Evolutionary conservation across 2,888 invertebrate genomes (phyloP).

Genomic region (Acanthosepion lycidas): DNA sequence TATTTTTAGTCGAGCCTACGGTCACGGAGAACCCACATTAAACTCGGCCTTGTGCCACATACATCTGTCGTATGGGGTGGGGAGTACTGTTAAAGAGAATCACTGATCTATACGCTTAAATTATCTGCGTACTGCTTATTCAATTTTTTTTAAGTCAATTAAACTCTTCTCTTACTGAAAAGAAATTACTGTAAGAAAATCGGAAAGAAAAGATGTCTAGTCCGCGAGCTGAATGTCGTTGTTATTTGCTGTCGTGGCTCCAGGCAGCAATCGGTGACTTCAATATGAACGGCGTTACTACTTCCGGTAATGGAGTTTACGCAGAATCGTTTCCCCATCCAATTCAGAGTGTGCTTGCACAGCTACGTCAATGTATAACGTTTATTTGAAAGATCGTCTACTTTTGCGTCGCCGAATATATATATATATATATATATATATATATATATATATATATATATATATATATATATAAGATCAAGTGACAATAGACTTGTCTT

Average conservation of each 20-base stretch:
- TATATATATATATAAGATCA: background rate
- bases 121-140: too few relatives aligned
- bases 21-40: too few relatives aligned
- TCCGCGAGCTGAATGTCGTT: background rate
- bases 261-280: background rate
- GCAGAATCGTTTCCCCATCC: background rate
- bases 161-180: background rate
- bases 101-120: too few relatives aligned
- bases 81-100: too few relatives aligned
- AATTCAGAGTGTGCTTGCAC: background rate
- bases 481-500: background rate
- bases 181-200: background rate
- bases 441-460: too few relatives aligned
- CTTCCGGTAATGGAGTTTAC: constrained; percentile 24
- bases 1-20: too few relatives aligned
- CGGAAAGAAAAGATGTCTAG: background rate
- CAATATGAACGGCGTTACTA: background rate
- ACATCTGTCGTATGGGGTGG: too few relatives aligned
- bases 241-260: background rate
- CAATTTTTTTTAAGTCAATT: background rate
- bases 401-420: background rate
- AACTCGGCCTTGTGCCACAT: too few relatives aligned
- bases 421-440: too few relatives aligned
- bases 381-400: background rate
- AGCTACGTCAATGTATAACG: background rate